Base-by-base conservation (phyloP, 2,797 vertebrate genomes). In the Paratrypauchen microcephalus region DNA sequence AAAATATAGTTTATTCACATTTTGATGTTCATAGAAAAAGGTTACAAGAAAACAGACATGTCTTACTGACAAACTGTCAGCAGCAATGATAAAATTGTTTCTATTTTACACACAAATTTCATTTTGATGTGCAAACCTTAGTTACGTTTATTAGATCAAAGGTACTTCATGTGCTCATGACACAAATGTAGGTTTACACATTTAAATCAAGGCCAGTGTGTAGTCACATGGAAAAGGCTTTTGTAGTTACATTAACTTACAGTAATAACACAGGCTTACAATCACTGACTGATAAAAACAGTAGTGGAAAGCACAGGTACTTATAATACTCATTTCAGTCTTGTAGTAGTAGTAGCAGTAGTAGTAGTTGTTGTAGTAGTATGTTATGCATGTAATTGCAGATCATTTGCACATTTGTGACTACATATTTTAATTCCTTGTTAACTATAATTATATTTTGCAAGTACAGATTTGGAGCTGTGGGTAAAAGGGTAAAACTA, bases 41-140 rank as follows among this genome's bases (percentile, higher is more conserved):
- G 4, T 4, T 78, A 81, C 81, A 87, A 86, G 21, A 54, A 74
- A 48, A 73, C 70, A 76, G 63, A 83, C 24, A 26, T 26, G 24
- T 26, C 24, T 82, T 62, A 71, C 66, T 70, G 68, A 71, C 39
- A 73, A 41, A 60, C 65, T 62, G 41, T 79, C 76, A 68, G 60
- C 73, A 60, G 36, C 18, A 12, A 58, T 60, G 18, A 32, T 12
- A 36, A 19, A 16, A 1, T 19, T 60, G 52, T 55, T 55, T 55
- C 52, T 0, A 55, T 55, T 24, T 55, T 12, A 55, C 52, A 55
- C 21, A 55, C 11, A 5, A 21, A 21, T 62, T 79, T 84, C 76
- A 81, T 48, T 77, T 65, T 82, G 74, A 83, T 59, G 5, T 45
- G 23, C 15, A 13, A 45, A 39, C 39, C 1, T 24, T 23, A 50